Evolutionary conservation across 1,140 invertebrate species (phyloP).

Genomic region (Drosophila micromelanica): DNA sequence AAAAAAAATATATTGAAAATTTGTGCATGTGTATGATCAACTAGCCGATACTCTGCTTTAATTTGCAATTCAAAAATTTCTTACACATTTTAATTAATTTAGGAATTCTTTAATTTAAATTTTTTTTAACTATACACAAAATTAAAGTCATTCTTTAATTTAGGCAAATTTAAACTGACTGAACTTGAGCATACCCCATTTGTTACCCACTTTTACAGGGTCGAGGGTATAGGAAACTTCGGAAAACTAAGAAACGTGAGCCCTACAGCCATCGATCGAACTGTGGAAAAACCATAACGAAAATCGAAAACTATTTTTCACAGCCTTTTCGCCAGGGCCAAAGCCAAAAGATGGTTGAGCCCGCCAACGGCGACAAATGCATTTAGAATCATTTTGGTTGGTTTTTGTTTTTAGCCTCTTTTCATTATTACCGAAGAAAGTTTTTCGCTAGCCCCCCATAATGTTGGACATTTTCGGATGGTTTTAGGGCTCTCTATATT

Average conservation of each 20-base stretch:
- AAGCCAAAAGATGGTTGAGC: constrained; percentile 47
- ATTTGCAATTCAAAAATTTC: no score
- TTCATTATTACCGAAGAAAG: constrained; percentile 56
- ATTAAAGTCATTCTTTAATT: neutral
- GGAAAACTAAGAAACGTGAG: constrained; percentile 49
- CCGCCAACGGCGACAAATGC: constrained; percentile 69
- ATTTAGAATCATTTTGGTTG: constrained; percentile 56
- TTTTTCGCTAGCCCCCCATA: constrained; percentile 40
- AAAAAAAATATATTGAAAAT: neutral
- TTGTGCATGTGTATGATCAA: neutral
- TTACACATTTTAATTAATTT: no score
- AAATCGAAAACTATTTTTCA: constrained; percentile 77
- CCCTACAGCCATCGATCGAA: constrained; percentile 70
- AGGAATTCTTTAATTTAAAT: no score
- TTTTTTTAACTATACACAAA: no score
- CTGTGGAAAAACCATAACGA: constrained; percentile 56
- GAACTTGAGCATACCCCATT: neutral
- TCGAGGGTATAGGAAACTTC: constrained; percentile 50
- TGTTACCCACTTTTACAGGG: neutral
- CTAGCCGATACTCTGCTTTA: constrained; percentile 16
- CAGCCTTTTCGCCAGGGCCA: constrained; percentile 46
- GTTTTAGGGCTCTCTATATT: constrained; percentile 35
- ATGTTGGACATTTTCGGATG: constrained; percentile 37
- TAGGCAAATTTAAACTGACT: neutral
- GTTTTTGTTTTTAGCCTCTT: constrained; percentile 38